phyloP scores from a whole-genome alignment of 2,888 invertebrate species.

The Bellardia bayeri region DNA sequence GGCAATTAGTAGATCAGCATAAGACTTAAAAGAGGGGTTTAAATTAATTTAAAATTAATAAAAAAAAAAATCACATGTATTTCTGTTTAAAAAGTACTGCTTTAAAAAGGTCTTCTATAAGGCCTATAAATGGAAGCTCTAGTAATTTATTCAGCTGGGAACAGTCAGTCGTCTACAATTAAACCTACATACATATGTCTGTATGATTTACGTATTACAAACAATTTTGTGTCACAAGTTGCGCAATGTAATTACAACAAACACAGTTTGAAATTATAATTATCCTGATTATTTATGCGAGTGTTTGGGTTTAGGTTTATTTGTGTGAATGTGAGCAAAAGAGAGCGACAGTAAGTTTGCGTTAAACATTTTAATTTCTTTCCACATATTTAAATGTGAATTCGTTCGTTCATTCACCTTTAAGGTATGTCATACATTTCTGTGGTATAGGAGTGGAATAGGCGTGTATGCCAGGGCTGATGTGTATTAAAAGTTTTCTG shows the following conservation, averaged over 20 bases:
- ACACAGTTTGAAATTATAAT: slow-evolving; percentile 50
- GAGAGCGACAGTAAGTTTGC: slow-evolving; percentile 28
- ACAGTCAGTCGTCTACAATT: not conserved
- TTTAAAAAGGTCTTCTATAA: too few relatives aligned
- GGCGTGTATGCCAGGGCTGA: too few relatives aligned
- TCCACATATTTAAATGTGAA: slow-evolving; percentile 37
- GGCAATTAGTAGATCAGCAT: too few relatives aligned
- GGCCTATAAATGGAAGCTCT: too few relatives aligned
- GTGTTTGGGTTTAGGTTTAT: not conserved
- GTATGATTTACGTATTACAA: slow-evolving; percentile 53
- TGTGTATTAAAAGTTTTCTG: not conserved
- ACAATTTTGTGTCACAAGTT: slow-evolving; percentile 66
- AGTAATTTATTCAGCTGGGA: too few relatives aligned
- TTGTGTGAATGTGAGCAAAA: not conserved
- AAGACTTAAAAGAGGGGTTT: too few relatives aligned
- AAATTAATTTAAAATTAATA: too few relatives aligned
- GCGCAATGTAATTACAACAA: slow-evolving; percentile 51
- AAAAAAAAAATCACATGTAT: too few relatives aligned
- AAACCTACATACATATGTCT: slow-evolving; percentile 3
- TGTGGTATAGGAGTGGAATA: not conserved
- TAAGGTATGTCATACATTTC: slow-evolving; percentile 1
- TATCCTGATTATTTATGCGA: slow-evolving; percentile 41
- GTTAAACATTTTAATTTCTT: not conserved
- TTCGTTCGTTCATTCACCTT: slow-evolving; percentile 57
- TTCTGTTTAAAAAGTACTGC: too few relatives aligned